Percentiles rank a stretch among this genome's conserved stretches.
Evolutionary conservation across 2,113 vertebrate genomes (phyloP).

Genomic region (Scolopax mira): DNA sequence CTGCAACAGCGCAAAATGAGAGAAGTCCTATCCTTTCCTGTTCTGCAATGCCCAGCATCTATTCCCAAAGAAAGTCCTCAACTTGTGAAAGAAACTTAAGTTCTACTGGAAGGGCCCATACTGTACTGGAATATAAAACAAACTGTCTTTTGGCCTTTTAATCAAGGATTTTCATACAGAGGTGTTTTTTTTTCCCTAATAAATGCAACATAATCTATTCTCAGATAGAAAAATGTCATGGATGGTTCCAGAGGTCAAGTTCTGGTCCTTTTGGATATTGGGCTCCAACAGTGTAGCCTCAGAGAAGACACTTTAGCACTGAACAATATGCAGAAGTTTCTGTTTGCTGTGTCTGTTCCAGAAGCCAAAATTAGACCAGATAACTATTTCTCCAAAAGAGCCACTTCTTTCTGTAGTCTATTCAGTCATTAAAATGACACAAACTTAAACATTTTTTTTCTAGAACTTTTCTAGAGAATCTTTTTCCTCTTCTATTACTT

Average conservation of each 20-base stretch:
- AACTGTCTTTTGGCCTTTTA: not conserved
- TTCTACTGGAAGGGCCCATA: not conserved
- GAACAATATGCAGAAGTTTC: not conserved
- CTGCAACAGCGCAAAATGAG: not conserved
- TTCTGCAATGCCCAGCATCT: not conserved
- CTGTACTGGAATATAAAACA: not conserved
- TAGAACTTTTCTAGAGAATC: not conserved
- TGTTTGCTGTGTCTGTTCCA: not conserved
- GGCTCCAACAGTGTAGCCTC: not conserved
- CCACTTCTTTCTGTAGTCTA: not conserved
- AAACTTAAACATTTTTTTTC: not conserved
- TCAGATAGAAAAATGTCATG: not conserved
- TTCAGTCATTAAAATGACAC: not conserved
- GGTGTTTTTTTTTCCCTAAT: not conserved
- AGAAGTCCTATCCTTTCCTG: not conserved
- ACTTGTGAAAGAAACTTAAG: not conserved
- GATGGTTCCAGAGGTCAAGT: not conserved
- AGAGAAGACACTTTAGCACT: not conserved
- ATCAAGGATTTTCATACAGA: not conserved
- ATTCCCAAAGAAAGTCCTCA: not conserved
- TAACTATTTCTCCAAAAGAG: not conserved
- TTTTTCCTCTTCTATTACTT: not conserved
- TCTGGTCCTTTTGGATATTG: not conserved
- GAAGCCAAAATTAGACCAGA: not conserved
- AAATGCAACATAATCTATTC: not conserved